Evolutionary conservation across 2,113 vertebrate genomes (phyloP), one percentile per base, ranked within the genome.

Genomic region (Empidonax traillii): DNA sequence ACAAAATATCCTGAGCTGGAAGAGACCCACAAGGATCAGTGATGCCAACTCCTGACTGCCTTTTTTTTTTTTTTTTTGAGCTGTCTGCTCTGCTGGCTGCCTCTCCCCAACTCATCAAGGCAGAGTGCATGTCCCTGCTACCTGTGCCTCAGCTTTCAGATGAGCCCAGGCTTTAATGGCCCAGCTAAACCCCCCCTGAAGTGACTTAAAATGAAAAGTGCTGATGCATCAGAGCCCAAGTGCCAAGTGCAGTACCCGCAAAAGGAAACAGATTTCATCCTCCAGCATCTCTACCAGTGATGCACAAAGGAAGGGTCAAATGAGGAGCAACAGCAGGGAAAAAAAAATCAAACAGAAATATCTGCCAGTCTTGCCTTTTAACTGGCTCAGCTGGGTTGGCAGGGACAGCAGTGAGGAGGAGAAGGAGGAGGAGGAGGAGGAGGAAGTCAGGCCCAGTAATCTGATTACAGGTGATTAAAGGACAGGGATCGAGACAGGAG

Each of bases 401-500:
- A 61, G 52, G 63, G 3, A 21, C 3, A 6, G 87, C 39, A 18
- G 75, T 0, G 11, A 39, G 39, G 35, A 61, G 61, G 37, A 77
- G 61, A 10, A 39, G 39, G 35, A 61, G 61, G 37, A 62, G 18
- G 8, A 82, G 61, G 82, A 94, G 46, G 37, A 66, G 46, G 82
- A 91, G 27, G 85, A 53, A 93, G 88, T 43, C 88, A 76, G 86
- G 65, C 76, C 14, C 7, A 1, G 6, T 81, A 49, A 87, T 90
- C 80, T 97, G 88, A 93, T 95, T 90, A 96, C 31, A 9, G 65
- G 72, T 20, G 86, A 94, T 87, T 87, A 91, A 82, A 73, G 91
- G 74, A 49, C 74, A 69, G 1, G 0, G 25, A 19, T 3, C 58
- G 46, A 10, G 8, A 71, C 55, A 47, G 65, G 52, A 73, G 67